Base-by-base conservation (phyloP, 2,113 vertebrate species). In the Apteryx mantelli region DNA sequence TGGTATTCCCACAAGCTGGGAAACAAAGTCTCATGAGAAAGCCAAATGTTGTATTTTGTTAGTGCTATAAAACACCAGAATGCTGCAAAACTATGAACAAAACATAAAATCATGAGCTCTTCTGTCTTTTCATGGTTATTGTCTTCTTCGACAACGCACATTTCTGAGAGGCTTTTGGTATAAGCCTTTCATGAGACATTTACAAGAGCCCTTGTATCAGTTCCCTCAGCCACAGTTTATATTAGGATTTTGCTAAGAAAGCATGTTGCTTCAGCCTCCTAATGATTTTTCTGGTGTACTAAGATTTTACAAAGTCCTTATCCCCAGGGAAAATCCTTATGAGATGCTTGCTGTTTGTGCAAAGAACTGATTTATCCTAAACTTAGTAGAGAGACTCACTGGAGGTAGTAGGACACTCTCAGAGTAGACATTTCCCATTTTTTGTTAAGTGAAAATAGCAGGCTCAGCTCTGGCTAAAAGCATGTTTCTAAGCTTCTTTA, bases 1-100 rank as follows among this genome's bases (percentile, higher is more conserved):
- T 93, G 86, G 94, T 95, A 94, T 95, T 96, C 88, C 63, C 68
- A 95, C 84, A 95, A 96, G 71, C 91, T 88, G 93, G 91, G 95
- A 97, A 97, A 78, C 52, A 74, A 80, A 92, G 73, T 90, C 73
- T 81, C 92, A 90, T 53, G 91, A 89, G 77, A 93, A 96, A 92
- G 91, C 79, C 93, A 97, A 96, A 94, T 91, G 91, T 84, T 9
- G 5, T 68, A 74, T 84, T 96, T 68, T 88, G 92, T 96, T 92
- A 95, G 58, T 38, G 42, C 34, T 92, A 78, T 88, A 96, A 96
- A 97, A 91, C 78, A 91, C 46, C 88, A 96, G 69, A 97, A 93
- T 77, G 55, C 73, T 92, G 60, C 89, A 96, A 93, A 95, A 84
- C 75, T 96, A 87, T 90, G 87, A 96, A 88, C 81, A 76, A 94